phyloP scores from a whole-genome alignment of 2,888 invertebrate genomes.

The Synanthedon tipuliformis region DNA sequence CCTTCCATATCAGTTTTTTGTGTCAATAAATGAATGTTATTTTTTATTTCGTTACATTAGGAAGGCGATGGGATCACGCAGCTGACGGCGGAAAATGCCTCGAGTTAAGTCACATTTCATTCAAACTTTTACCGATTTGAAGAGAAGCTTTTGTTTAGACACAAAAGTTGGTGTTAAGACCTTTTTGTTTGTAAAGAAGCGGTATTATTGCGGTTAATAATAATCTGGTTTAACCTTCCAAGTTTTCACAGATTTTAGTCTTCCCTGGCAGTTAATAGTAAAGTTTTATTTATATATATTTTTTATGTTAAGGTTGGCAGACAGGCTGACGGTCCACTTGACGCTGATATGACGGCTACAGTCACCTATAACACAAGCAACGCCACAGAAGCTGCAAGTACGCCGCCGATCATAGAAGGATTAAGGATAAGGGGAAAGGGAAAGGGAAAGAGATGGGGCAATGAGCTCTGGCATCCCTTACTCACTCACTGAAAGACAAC shows the following conservation, averaged over 20 bases:
- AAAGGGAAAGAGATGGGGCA: too few species aligned
- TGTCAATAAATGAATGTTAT: slow-evolving; percentile 45
- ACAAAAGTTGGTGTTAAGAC: slow-evolving; percentile 43
- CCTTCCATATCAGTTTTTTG: slow-evolving; percentile 30
- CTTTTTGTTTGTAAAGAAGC: slow-evolving; percentile 40
- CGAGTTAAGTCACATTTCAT: slow-evolving; percentile 59
- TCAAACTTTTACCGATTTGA: slow-evolving; percentile 63
- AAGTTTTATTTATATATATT: too few species aligned
- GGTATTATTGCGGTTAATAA: slow-evolving; percentile 41
- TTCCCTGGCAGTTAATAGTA: slow-evolving; percentile 3
- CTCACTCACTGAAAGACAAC: too few species aligned
- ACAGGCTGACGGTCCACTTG: too few species aligned
- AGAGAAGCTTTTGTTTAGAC: slow-evolving; percentile 48
- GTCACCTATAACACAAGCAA: too few species aligned
- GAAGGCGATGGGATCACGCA: slow-evolving; percentile 58
- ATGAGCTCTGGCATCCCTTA: too few species aligned
- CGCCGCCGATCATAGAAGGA: too few species aligned
- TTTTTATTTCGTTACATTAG: slow-evolving; percentile 56
- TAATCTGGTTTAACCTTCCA: slow-evolving; percentile 23
- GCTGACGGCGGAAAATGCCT: slow-evolving; percentile 54
- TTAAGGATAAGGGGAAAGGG: too few species aligned
- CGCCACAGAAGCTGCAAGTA: too few species aligned
- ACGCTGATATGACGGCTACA: too few species aligned
- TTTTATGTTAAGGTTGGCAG: too few species aligned
- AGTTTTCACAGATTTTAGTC: slow-evolving; percentile 6